Base-by-base conservation (phyloP, 2,113 vertebrate species). In the Sylvia atricapilla region DNA sequence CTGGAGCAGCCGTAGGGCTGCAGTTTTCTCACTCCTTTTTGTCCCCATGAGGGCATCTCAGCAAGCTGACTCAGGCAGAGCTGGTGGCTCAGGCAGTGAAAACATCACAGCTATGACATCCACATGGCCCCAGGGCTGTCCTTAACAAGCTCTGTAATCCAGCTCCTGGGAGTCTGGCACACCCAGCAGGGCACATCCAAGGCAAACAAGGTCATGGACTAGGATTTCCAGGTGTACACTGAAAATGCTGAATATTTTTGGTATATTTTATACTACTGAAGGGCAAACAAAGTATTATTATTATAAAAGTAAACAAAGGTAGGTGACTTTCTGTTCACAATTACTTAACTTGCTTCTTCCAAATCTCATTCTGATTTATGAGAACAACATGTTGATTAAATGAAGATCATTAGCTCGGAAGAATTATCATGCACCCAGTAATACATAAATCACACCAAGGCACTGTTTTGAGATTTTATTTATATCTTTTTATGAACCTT, bases 71-170 rank as follows among this genome's bases (percentile, higher is more conserved):
- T 33, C 58, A 50, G 59, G 4, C 43, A 67, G 28, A 53, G 56
- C 33, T 43, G 87, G 52, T 17, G 58, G 49, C 69, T 23, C 30
- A 17, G 49, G n/a, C 28, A 75, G 37, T 2, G 12, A 6, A 14
- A 75, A 27, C 6, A 52, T 13, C 1, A 0, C 25, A 39, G 72
- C 27, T 10, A 0, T 3, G 33, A 14, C 3, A 62, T 0, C 4
- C 0, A 43, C 30, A 9, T 3, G 33, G 49, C 50, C 76, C 27
- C 7, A 17, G 41, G 44, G n/a, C 44, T 50, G 64, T 50, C 74
- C 70, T 63, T 13, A 63, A 37, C 43, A 16, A 82, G 44, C 43
- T 55, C 47, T 0, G 0, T 6, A 67, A 59, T 0, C 13, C 5
- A 75, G 44, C 43, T 83, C 84, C 37, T 6, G 33, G 35, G 37